Base-by-base conservation (phyloP, 2,797 vertebrate species). In the Labeo calbasu region DNA sequence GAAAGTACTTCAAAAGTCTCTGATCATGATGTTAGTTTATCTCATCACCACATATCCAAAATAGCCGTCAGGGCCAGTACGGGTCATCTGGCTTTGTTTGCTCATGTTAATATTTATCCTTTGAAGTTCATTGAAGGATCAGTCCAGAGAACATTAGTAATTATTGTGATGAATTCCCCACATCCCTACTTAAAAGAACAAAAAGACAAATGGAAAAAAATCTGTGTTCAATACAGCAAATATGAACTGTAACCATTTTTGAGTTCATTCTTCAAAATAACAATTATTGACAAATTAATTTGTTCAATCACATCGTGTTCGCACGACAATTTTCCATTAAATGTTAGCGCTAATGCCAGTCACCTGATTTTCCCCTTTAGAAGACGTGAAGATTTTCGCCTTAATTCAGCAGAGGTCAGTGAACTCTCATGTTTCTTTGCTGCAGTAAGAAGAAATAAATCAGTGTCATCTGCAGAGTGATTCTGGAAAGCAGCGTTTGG, bases 81-180 rank as follows among this genome's bases (percentile, higher is more conserved):
- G 2, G 82, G 70, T 86, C 88, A 86, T 86, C 84, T 86, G 87
- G 85, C 76, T 83, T 84, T 83, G 81, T 88, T 88, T 85, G 84
- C 69, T 79, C 69, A 51, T 53, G 28, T 84, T 86, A 82, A 77
- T 59, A 23, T 19, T 46, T 48, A 77, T 57, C 84, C 82, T 87
- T 86, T 84, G 79, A 76, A 76, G 68, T 85, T 79, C 43, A 71
- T 36, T 79, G 50, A 73, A 82, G 70, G 86, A 81, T 82, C 70
- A 55, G 28, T 82, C 51, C 32, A 71, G 66, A 84, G 55, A 85
- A 80, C 55, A 72, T 76, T 65, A 51, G 19, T 55, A 71, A 82
- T 77, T 84, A 75, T 84, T 81, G 21, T 61, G 82, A 82, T 76
- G 78, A 81, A 81, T 86, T 88, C 73, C 71, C 63, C 75, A 82